These are phyloP conservation scores for Clangula hyemalis DNA, from an alignment of 2,797 vertebrate species.

Conservation along the genomic window DNA sequence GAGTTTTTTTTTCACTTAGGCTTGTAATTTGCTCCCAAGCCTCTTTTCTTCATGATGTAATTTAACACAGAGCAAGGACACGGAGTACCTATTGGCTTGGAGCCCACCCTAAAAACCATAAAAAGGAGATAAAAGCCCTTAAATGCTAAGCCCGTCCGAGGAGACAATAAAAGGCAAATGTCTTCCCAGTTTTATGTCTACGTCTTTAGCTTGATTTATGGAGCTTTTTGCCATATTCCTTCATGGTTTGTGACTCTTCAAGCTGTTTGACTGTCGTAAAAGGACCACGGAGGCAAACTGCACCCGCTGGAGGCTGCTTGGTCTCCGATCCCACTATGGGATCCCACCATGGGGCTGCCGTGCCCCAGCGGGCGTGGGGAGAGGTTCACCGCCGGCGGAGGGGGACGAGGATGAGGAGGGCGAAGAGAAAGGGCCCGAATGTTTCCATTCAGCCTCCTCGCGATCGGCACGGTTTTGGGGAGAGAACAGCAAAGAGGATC, in stretches of 20 bases:
- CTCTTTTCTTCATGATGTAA: background rate
- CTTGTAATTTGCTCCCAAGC: background rate
- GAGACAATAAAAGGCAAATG: slow-evolving; percentile 67
- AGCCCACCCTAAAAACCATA: slow-evolving; percentile 37
- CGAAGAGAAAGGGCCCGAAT: slow-evolving; percentile 9
- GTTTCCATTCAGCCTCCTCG: slow-evolving; percentile 37
- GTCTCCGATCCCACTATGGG: background rate
- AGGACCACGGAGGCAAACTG: background rate
- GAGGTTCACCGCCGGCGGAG: background rate
- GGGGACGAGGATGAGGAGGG: background rate
- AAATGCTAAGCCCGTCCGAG: slow-evolving; percentile 43
- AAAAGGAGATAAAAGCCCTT: slow-evolving; percentile 63
- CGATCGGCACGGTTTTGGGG: background rate
- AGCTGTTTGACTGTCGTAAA: background rate
- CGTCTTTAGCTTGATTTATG: slow-evolving; percentile 39
- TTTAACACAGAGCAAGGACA: slow-evolving; percentile 2
- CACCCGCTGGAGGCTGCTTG: background rate
- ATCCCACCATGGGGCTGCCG: background rate
- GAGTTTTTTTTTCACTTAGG: background rate
- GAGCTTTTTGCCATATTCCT: slow-evolving; percentile 35
- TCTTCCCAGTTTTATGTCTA: slow-evolving; percentile 29
- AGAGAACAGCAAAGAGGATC: slow-evolving; percentile 52
- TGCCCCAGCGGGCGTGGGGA: background rate
- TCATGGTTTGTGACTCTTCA: slow-evolving; percentile 41
- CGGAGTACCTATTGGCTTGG: slow-evolving; percentile 34